Conservation (phyloP, 1,140 invertebrate species). For the Diploscapter pachys region DNA sequence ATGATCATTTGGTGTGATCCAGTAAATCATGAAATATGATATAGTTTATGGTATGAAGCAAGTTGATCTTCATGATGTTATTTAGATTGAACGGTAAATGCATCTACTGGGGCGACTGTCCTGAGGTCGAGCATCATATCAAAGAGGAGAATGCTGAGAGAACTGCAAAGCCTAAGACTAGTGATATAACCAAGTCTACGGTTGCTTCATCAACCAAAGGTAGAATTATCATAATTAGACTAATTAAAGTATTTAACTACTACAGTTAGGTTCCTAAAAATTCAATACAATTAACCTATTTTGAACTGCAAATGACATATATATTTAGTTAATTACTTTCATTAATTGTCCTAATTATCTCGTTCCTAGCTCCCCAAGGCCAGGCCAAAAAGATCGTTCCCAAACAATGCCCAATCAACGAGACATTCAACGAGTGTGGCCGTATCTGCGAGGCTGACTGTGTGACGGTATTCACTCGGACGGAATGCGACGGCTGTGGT, state of each 20-base stretch:
- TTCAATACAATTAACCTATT: no score
- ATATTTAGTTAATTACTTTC: no score
- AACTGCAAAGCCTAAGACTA: not conserved
- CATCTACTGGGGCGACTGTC: conserved; percentile 53
- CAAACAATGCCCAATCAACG: conserved; percentile 43
- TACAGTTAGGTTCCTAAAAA: no score
- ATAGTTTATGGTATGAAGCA: no score
- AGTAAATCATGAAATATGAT: no score
- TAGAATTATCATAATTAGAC: no score
- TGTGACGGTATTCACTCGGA: conserved; percentile 49
- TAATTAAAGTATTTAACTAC: no score
- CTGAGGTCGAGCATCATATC: conserved; percentile 24
- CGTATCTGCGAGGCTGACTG: conserved; percentile 55
- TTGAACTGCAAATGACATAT: no score
- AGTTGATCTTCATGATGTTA: no score
- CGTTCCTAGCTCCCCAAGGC: conserved; percentile 5
- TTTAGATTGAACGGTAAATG: conserved; percentile 45
- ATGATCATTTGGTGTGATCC: no score
- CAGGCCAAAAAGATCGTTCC: not conserved
- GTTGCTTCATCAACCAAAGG: no score
- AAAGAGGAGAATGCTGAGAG: conserved; percentile 14
- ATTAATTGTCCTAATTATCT: no score
- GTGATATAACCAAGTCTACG: not conserved
- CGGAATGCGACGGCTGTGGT: conserved; percentile 50
- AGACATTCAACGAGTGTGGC: conserved; percentile 57